phyloP scores from a whole-genome alignment of 2,113 vertebrate genomes.

The Salvelinus namaycush region DNA sequence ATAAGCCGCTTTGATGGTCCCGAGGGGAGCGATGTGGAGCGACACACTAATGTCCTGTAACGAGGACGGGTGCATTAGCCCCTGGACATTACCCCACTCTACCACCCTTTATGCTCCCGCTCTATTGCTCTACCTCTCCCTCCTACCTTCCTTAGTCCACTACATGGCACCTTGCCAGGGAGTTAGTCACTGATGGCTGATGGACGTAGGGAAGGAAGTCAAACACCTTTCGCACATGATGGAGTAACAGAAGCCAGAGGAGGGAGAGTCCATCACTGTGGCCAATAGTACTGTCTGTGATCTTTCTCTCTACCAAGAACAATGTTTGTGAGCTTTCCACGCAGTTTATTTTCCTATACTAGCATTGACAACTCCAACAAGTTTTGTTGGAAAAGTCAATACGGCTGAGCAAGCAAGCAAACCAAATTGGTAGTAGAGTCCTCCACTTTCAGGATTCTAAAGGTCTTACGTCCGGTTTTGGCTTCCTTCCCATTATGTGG shows the following conservation, averaged over 20 bases:
- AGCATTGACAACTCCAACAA: no score
- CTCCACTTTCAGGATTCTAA: no score
- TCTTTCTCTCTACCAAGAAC: not conserved
- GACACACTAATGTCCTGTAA: conserved; percentile 60
- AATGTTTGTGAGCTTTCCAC: not conserved
- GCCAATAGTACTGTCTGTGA: not conserved
- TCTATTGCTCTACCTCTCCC: not conserved
- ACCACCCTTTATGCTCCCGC: conserved; percentile 12
- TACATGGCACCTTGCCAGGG: not conserved
- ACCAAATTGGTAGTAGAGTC: no score
- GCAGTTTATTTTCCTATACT: no score
- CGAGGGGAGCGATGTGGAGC: conserved; percentile 50
- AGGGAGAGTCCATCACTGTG: not conserved
- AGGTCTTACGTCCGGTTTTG: no score
- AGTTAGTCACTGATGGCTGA: not conserved
- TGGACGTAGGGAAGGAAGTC: not conserved
- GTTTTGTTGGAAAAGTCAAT: no score
- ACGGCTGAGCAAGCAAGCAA: no score
- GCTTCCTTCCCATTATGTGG: no score
- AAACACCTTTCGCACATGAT: not conserved
- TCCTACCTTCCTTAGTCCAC: not conserved
- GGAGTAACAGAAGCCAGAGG: not conserved
- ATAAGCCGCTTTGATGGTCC: conserved; percentile 49
- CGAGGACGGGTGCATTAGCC: conserved; percentile 61
- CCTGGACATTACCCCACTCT: conserved; percentile 38